A percentile compares a stretch with the other conserved stretches of the same genome.
Conservation (phyloP, 2,888 invertebrate genomes). For the Sceliomorpha sp. region DNA sequence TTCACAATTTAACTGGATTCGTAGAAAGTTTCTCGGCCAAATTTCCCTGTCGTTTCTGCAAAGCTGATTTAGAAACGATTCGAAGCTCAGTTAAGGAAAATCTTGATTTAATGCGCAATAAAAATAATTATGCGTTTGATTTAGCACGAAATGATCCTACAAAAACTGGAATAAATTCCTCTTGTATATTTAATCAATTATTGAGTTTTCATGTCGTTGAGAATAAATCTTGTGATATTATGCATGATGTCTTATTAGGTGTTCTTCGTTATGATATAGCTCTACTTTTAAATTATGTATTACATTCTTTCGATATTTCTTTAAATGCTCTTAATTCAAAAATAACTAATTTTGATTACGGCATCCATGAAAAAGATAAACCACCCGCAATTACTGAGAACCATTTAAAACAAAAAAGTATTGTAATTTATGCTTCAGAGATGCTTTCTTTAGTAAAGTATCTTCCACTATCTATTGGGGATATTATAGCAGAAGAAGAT, state of each 20-base stretch:
- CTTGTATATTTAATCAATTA: slow-evolving; percentile 44
- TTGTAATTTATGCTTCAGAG: slow-evolving; percentile 39
- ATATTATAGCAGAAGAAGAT: slow-evolving; percentile 21
- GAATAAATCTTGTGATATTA: slow-evolving; percentile 46
- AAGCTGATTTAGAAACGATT: slow-evolving; percentile 13
- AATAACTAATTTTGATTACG: slow-evolving; percentile 42
- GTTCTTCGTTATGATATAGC: slow-evolving; percentile 39
- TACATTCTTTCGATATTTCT: slow-evolving; percentile 17
- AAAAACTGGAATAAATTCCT: slow-evolving; percentile 29
- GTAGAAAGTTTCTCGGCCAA: slow-evolving; percentile 39
- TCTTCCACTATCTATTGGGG: slow-evolving; percentile 37
- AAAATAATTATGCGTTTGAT: slow-evolving; percentile 41
- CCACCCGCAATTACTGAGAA: slow-evolving; percentile 29
- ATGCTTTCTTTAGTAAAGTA: slow-evolving; percentile 36
- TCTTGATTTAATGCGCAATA: slow-evolving; percentile 16
- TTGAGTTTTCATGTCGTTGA: slow-evolving; percentile 31
- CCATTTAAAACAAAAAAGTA: slow-evolving; percentile 20
- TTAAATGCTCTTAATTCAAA: slow-evolving; percentile 29
- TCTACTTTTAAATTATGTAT: slow-evolving; percentile 29
- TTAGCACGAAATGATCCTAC: slow-evolving; percentile 17
- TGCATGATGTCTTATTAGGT: slow-evolving; percentile 49
- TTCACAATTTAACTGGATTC: slow-evolving; percentile 38
- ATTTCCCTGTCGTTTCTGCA: slow-evolving; percentile 50
- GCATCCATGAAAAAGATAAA: slow-evolving; percentile 29
- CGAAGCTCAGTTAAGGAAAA: slow-evolving; percentile 4